Evolutionary conservation across 2,888 invertebrate genomes (phyloP), one percentile per base, ranked within the genome.

Genomic region (Aspidiotus destructor): DNA sequence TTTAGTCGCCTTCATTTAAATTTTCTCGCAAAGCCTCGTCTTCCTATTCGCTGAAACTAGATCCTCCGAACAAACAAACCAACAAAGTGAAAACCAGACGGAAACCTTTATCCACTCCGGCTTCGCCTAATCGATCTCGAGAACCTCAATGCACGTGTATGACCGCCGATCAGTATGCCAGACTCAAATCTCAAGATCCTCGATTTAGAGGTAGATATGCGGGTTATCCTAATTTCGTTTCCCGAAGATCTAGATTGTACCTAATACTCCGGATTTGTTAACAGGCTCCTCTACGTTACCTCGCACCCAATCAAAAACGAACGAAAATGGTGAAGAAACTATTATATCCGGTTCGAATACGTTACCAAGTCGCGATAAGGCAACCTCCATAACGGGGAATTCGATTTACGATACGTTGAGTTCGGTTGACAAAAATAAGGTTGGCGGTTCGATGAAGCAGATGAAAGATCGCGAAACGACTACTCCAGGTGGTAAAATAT

Each of bases 11-110:
- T 79, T 91, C 93, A 81, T 95, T 93, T 86, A 94, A 94, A 85
- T 94, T 94, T 84, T 92, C 93, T 79, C 87, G 95, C 80, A 96
- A 96, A 84, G 93, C 94, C 77, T 92, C 94, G 75, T 94, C 94
- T 76, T 94, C 94, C 79, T 95, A 94, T 82, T 95, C 94, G 77
- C 85, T 96, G 79, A 92, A 92, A 82, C 82, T 93, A 81, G 95
- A 95, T 78, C 89, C 91, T 72, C 88, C 89, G 73, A 79, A 78
- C 76, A 86, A 83, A 78, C 90, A 89, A 81, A 88, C 88, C 80
- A 28, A 28, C 28, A 90, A 90, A 79, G 85, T 87, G 77, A 92
- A 92, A 79, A 85, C 88, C 75, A 90, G 91, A 79, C 85, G 92
- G 81, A 92, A 92, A 82, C 92, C 92, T 62, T 81, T 91, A 74